Conservation (phyloP, 2,888 invertebrate species). For the Trachelus tabidus region DNA sequence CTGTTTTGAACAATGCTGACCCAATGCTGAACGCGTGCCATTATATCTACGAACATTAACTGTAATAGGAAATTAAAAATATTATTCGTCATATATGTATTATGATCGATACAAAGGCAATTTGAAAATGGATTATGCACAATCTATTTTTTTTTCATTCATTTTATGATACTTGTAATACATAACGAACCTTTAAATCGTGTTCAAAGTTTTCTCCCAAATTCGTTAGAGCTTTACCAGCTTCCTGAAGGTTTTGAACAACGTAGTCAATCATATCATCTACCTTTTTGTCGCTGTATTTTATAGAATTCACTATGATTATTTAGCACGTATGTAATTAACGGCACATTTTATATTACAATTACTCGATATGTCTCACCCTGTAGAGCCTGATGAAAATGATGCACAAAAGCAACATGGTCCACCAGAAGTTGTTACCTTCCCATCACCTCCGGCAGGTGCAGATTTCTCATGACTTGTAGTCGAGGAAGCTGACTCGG, state of each 20-base stretch:
- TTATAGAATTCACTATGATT: not conserved
- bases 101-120: not conserved
- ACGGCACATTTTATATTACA: not conserved
- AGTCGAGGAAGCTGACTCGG: not conserved
- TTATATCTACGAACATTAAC: conserved; percentile 53
- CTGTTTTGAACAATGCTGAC: conserved; percentile 45
- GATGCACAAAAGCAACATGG: conserved; percentile 10
- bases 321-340: not conserved
- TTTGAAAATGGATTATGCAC: not conserved
- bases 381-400: conserved; percentile 9
- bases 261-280: conserved; percentile 57
- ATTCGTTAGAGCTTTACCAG: conserved; percentile 49
- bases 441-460: not conserved
- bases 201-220: conserved; percentile 57
- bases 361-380: conserved; percentile 14
- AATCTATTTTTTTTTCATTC: not conserved
- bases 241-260: conserved; percentile 54
- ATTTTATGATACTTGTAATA: conserved; percentile 19
- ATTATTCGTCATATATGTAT: not conserved
- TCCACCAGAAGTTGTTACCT: not conserved
- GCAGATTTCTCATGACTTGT: not conserved
- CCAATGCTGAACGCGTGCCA: conserved; percentile 53
- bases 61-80: conserved; percentile 10
- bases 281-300: conserved; percentile 49
- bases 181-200: conserved; percentile 54